Percentiles rank a stretch among this genome's conserved stretches.
These are phyloP conservation scores for Bactericera cockerelli DNA, from an alignment of 1,140 invertebrate genomes.

Conservation along the genomic window DNA sequence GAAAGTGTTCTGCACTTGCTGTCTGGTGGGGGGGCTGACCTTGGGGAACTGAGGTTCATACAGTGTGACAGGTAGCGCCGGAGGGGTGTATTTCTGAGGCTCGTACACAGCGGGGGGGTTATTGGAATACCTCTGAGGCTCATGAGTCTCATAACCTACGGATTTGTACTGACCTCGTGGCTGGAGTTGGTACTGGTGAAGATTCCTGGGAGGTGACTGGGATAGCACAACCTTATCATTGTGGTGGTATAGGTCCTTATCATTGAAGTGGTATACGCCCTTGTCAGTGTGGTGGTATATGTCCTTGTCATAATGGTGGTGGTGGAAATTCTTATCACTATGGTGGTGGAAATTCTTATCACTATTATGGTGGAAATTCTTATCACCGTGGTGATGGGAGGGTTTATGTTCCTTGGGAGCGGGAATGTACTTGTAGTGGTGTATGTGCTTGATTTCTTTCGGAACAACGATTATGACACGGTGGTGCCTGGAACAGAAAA, in stretches of 20 bases:
- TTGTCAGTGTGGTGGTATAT: too few species aligned
- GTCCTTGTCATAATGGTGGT: too few species aligned
- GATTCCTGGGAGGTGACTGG: neutral
- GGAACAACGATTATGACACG: constrained; percentile 1
- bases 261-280: too few species aligned
- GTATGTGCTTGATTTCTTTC: neutral
- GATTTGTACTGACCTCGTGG: neutral
- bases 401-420: neutral
- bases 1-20: neutral
- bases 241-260: neutral
- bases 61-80: too few species aligned
- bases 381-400: neutral
- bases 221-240: neutral
- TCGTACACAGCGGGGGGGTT: neutral
- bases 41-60: too few species aligned
- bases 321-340: too few species aligned
- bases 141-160: neutral
- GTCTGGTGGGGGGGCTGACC: too few species aligned
- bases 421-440: neutral
- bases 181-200: neutral
- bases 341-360: too few species aligned
- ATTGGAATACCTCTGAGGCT: neutral
- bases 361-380: too few species aligned
- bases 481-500: neutral
- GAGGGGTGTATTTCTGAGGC: neutral